Evolutionary conservation across 2,113 vertebrate species (phyloP).

Genomic region (Apteryx mantelli): DNA sequence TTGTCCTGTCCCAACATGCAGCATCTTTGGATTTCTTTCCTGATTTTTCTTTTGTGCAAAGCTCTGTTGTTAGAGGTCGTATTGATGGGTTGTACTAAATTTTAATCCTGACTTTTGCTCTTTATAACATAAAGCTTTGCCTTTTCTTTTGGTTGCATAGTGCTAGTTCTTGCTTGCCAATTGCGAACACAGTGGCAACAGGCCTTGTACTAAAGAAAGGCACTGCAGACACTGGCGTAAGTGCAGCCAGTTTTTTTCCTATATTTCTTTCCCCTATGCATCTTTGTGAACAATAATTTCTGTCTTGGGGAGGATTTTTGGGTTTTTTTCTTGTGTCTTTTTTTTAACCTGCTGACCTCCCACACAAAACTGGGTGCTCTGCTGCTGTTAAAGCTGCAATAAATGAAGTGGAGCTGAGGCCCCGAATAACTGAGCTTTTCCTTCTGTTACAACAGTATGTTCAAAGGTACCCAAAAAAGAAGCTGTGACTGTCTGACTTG

Average conservation of each 20-base stretch:
- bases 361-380: slow-evolving; percentile 33
- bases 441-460: neutral
- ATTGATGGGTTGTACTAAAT: fast-evolving
- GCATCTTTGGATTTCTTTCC: neutral
- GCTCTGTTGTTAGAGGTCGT: neutral
- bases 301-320: neutral
- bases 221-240: neutral
- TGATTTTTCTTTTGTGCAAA: neutral
- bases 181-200: neutral
- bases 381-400: slow-evolving; percentile 15
- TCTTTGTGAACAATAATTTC: slow-evolving; percentile 28
- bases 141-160: neutral
- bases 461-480: slow-evolving; percentile 27
- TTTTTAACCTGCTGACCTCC: slow-evolving; percentile 44
- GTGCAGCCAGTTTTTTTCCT: neutral
- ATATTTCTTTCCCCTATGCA: fast-evolving
- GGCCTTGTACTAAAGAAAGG: neutral
- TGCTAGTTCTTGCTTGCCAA: neutral
- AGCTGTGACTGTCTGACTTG: neutral
- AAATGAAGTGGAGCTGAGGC: neutral
- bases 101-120: neutral
- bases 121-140: neutral
- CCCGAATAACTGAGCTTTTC: neutral
- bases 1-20: fast-evolving
- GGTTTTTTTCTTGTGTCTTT: neutral